Evolutionary conservation across 1,140 invertebrate genomes (phyloP).

Genomic region (Venustaconcha ellipsiformis): DNA sequence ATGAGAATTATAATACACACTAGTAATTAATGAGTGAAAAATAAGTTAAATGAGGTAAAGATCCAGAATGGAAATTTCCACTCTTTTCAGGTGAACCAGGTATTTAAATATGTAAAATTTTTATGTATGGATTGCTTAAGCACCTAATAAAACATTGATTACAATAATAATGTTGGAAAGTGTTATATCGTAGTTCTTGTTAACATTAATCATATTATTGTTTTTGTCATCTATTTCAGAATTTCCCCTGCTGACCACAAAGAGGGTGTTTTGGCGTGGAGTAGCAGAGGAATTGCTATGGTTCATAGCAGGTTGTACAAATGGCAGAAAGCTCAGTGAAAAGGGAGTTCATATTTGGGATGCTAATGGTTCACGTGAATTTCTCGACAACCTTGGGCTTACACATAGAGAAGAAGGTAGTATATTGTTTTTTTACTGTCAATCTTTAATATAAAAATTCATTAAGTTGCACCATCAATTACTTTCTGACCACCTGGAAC

Average conservation of each 20-base stretch:
- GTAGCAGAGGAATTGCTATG: conserved; percentile 92
- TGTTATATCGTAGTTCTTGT: too few species aligned
- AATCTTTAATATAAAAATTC: not conserved
- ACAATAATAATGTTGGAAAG: too few species aligned
- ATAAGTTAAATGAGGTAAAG: too few species aligned
- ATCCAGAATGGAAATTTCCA: too few species aligned
- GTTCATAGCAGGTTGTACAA: conserved; percentile 94
- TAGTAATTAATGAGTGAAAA: too few species aligned
- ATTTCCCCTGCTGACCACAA: conserved; percentile 96
- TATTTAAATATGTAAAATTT: too few species aligned
- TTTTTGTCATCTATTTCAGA: conserved; percentile 34
- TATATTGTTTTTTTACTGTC: not conserved
- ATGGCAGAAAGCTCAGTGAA: conserved; percentile 86
- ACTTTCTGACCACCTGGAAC: not conserved
- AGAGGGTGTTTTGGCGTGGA: conserved; percentile 93
- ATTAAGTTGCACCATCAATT: not conserved
- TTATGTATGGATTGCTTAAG: too few species aligned
- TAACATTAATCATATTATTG: too few species aligned
- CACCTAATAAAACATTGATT: too few species aligned
- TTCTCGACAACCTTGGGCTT: conserved; percentile 91
- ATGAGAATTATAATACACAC: too few species aligned
- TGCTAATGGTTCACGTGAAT: conserved; percentile 91
- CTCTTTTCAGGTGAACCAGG: too few species aligned
- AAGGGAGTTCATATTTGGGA: conserved; percentile 98
- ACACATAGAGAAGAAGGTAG: conserved; percentile 86